Conservation (phyloP, 2,888 invertebrate genomes). For the Agonopterix subpropinquella region DNA sequence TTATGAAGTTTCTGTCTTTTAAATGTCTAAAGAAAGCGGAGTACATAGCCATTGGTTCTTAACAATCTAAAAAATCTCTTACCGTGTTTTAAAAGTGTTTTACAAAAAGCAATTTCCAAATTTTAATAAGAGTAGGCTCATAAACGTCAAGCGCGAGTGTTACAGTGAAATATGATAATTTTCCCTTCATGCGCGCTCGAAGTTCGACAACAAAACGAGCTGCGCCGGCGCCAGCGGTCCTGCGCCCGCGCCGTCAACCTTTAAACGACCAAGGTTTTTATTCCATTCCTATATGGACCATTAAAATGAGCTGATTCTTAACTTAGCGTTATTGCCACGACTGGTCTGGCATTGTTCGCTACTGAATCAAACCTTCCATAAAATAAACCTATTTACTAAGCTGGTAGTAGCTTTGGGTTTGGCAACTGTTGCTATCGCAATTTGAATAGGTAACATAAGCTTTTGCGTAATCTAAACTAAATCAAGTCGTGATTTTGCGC, state of each 20-base stretch:
- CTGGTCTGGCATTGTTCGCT: neutral
- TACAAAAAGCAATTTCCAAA: constrained; percentile 28
- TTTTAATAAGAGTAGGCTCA: constrained; percentile 30
- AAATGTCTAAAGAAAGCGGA: too few relatives aligned
- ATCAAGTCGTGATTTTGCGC: too few relatives aligned
- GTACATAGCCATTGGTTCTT: too few relatives aligned
- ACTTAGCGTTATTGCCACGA: constrained; percentile 22
- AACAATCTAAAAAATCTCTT: too few relatives aligned
- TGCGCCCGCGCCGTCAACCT: constrained; percentile 45
- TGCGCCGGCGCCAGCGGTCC: constrained; percentile 16
- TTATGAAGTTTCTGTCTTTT: too few relatives aligned
- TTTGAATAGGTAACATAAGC: constrained; percentile 20
- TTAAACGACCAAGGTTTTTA: constrained; percentile 55
- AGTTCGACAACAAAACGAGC: constrained; percentile 31
- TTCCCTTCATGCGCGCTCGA: constrained; percentile 17
- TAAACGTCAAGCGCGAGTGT: constrained; percentile 53
- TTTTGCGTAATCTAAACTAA: constrained; percentile 18
- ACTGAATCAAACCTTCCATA: too few relatives aligned
- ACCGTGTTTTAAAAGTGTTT: neutral
- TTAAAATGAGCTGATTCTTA: constrained; percentile 50
- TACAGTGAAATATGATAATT: constrained; percentile 63
- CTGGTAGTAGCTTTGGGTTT: too few relatives aligned
- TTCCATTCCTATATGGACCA: constrained; percentile 50
- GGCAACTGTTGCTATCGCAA: constrained; percentile 15
- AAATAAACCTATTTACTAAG: too few relatives aligned